A percentile compares a stretch with the other conserved stretches of the same genome.
Evolutionary conservation across 2,797 vertebrate species (phyloP).

Genomic region (Leuciscus waleckii): DNA sequence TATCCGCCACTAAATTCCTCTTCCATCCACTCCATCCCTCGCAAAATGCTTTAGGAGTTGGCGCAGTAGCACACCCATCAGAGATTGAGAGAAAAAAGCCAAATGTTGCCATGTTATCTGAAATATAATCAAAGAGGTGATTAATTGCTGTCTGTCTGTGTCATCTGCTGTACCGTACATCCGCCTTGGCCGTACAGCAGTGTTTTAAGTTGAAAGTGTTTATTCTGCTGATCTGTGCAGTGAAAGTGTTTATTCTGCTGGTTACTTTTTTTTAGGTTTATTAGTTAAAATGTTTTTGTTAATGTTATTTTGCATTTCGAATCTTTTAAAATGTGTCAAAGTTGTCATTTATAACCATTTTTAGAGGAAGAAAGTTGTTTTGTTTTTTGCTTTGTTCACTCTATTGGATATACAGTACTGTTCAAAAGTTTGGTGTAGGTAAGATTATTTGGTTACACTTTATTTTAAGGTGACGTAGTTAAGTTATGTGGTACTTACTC

Average conservation of each 20-base stretch:
- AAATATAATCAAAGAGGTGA: constrained; percentile 79
- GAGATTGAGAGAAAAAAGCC: constrained; percentile 77
- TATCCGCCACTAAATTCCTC: constrained; percentile 81
- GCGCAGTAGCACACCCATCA: constrained; percentile 28
- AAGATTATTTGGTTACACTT: not conserved
- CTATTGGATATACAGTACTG: not conserved
- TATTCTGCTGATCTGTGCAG: no score
- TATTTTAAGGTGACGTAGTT: no score
- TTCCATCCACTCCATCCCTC: constrained; percentile 21
- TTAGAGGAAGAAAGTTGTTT: not conserved
- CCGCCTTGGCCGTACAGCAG: no score
- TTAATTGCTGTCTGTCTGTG: constrained; percentile 71
- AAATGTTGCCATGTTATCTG: constrained; percentile 77
- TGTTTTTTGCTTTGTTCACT: not conserved
- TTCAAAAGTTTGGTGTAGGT: not conserved
- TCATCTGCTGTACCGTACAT: no score
- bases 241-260: no score
- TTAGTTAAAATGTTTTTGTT: no score
- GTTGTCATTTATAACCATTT: not conserved
- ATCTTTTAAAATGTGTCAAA: not conserved
- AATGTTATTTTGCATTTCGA: not conserved
- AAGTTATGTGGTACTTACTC: no score
- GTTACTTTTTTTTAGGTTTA: no score
- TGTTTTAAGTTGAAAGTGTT: no score
- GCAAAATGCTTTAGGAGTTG: constrained; percentile 30